phyloP scores from a whole-genome alignment of 2,888 invertebrate genomes.

The Drosophila suboccidentalis region DNA sequence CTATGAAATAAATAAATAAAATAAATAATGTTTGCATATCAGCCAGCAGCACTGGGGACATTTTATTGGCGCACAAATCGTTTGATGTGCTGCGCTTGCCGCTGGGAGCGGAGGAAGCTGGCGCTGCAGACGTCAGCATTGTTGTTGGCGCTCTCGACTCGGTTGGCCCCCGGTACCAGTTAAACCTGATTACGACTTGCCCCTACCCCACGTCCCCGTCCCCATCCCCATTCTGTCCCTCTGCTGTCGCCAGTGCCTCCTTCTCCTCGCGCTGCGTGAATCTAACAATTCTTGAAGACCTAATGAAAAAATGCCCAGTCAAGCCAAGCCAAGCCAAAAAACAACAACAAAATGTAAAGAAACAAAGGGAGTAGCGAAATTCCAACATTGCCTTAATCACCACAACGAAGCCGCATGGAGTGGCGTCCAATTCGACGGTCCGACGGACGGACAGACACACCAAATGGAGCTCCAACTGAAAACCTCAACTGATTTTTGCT shows the following conservation, averaged over 20 bases:
- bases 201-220: slow-evolving; percentile 20
- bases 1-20: slow-evolving; percentile 72
- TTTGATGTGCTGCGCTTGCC: slow-evolving; percentile 73
- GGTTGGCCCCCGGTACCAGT: slow-evolving; percentile 65
- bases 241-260: slow-evolving; percentile 17
- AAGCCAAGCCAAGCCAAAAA: slow-evolving; percentile 15
- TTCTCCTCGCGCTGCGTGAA: slow-evolving; percentile 25
- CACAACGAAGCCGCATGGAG: slow-evolving; percentile 19
- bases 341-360: slow-evolving; percentile 11
- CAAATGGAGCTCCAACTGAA: slow-evolving; percentile 11
- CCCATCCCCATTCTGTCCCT: slow-evolving; percentile 8
- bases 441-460: background rate
- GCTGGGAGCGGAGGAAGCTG: slow-evolving; percentile 62
- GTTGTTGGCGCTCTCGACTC: slow-evolving; percentile 24
- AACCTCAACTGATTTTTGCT: slow-evolving; percentile 50
- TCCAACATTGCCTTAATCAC: slow-evolving; percentile 60
- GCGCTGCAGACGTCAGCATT: slow-evolving; percentile 53
- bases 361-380: slow-evolving; percentile 62
- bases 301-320: slow-evolving; percentile 36
- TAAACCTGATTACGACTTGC: slow-evolving; percentile 71
- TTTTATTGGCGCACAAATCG: slow-evolving; percentile 80
- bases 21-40: slow-evolving; percentile 81
- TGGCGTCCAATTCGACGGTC: slow-evolving; percentile 21
- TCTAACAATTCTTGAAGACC: slow-evolving; percentile 68
- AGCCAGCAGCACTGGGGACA: slow-evolving; percentile 73